Percentiles rank a stretch among this genome's conserved stretches.
Conservation (phyloP, 2,888 invertebrate species). For the Archips crataeganus region DNA sequence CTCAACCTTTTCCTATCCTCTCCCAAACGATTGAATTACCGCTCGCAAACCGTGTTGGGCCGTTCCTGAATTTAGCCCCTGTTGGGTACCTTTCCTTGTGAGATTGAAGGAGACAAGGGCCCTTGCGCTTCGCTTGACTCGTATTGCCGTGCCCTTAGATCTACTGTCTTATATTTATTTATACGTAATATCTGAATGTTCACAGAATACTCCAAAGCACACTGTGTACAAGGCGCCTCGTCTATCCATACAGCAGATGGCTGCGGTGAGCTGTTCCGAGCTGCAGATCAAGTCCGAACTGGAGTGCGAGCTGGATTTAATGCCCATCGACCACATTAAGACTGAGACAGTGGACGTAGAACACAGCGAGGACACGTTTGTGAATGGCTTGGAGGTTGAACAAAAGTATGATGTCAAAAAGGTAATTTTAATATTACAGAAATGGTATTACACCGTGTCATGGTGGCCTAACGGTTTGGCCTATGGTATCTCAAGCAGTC, state of each 20-base stretch:
- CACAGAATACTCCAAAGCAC: conserved; percentile 40
- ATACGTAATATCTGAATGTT: background rate
- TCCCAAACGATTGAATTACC: no score
- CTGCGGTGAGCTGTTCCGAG: conserved; percentile 40
- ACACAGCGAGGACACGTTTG: conserved; percentile 67
- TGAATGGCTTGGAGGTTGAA: conserved; percentile 52
- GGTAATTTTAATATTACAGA: background rate
- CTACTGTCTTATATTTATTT: no score
- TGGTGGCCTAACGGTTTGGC: no score
- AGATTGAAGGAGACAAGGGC: no score
- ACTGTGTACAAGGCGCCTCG: conserved; percentile 35
- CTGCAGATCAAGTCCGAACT: conserved; percentile 5
- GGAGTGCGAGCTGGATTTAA: background rate
- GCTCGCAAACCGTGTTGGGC: no score
- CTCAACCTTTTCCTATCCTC: no score
- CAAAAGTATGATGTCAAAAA: conserved; percentile 1
- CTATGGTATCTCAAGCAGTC: no score
- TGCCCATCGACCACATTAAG: conserved; percentile 31
- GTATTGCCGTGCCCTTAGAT: no score
- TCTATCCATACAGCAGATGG: conserved; percentile 34
- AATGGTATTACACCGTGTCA: no score
- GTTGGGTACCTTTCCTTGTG: no score
- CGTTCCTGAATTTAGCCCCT: no score
- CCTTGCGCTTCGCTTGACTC: no score
- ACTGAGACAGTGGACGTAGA: conserved; percentile 47